Percentiles rank a stretch among this genome's conserved stretches.
Conservation (phyloP, 2,113 vertebrate genomes). For the Orycteropus afer region DNA sequence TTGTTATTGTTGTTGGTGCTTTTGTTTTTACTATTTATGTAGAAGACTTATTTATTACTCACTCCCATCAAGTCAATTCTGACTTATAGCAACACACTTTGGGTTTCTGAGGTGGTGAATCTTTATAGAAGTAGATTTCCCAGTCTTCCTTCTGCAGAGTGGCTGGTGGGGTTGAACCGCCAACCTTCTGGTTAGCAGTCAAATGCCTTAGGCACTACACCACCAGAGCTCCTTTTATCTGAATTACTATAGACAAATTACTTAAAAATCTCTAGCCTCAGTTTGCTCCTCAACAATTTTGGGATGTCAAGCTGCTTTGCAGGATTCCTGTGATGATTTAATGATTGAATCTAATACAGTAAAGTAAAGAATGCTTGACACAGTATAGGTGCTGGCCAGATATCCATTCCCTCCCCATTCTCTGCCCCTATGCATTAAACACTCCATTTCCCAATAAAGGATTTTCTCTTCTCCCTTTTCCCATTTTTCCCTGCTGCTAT, state of each 20-base stretch:
- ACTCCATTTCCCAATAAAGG: not conserved
- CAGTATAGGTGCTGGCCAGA: not conserved
- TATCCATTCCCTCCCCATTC: not conserved
- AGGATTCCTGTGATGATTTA: not conserved
- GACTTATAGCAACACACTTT: too few species aligned
- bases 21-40: not conserved
- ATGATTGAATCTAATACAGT: not conserved
- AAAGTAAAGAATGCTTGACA: not conserved
- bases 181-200: too few species aligned
- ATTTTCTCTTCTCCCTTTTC: not conserved
- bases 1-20: not conserved
- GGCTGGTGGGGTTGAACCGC: too few species aligned
- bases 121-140: too few species aligned
- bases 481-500: not conserved
- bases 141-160: too few species aligned
- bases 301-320: not conserved
- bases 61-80: too few species aligned
- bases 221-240: too few species aligned
- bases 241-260: not conserved
- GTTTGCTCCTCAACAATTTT: not conserved
- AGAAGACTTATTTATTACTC: not conserved
- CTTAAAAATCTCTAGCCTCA: conserved; percentile 1
- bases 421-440: not conserved
- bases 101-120: too few species aligned
- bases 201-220: too few species aligned